Conservation (phyloP, 2,797 vertebrate genomes). For the Malacoctenus gilli region DNA sequence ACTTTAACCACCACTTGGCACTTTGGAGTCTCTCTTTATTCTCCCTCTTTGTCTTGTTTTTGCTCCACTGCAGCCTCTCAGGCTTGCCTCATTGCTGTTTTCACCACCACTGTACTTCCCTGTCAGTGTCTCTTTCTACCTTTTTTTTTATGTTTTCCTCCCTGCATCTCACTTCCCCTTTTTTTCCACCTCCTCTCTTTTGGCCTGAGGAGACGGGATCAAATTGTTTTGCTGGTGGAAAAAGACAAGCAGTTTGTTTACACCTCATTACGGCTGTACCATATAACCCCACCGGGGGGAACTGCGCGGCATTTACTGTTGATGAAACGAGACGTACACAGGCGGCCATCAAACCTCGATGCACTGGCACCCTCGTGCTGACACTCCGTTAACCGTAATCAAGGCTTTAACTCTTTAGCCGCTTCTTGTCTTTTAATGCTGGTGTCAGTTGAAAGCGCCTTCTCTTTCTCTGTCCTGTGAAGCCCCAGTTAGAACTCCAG, state of each 20-base stretch:
- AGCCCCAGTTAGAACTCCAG: slow-evolving; percentile 61
- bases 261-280: slow-evolving; percentile 55
- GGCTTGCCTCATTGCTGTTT: slow-evolving; percentile 35
- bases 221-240: slow-evolving; percentile 55
- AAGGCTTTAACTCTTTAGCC: no score
- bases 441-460: no score
- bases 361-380: slow-evolving; percentile 19
- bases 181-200: slow-evolving; percentile 13
- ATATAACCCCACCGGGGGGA: slow-evolving; percentile 26
- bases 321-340: slow-evolving; percentile 35
- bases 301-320: slow-evolving; percentile 41
- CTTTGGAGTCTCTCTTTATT: slow-evolving; percentile 24
- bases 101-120: no score
- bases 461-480: slow-evolving; percentile 14
- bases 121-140: no score
- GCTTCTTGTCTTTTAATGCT: no score
- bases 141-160: slow-evolving; percentile 27
- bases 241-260: slow-evolving; percentile 58
- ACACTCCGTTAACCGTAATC: slow-evolving; percentile 13
- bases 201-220: slow-evolving; percentile 46
- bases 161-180: no score
- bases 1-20: slow-evolving; percentile 17
- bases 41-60: slow-evolving; percentile 1
- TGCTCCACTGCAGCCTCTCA: slow-evolving; percentile 31
- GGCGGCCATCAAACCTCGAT: not conserved